Percentiles rank a stretch among this genome's conserved stretches.
These are phyloP conservation scores for Phenacoccus solenopsis DNA, from an alignment of 1,140 invertebrate genomes.

Conservation along the genomic window DNA sequence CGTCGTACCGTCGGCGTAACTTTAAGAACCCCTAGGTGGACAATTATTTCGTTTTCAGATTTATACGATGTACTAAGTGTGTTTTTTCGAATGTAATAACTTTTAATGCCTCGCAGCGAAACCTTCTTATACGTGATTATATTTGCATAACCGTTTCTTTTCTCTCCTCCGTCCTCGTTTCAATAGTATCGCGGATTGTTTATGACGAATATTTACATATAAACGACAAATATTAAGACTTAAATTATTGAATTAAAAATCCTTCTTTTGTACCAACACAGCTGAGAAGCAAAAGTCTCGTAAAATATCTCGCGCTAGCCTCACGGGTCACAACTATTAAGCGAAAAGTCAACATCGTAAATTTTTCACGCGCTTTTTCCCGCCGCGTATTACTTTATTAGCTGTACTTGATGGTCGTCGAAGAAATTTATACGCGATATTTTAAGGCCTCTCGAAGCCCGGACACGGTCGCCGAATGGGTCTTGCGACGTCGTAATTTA, in stretches of 20 bases:
- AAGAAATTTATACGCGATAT: too few species aligned
- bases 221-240: constrained; percentile 3
- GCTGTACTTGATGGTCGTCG: too few species aligned
- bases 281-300: neutral
- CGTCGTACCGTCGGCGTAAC: neutral
- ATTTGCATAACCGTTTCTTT: neutral
- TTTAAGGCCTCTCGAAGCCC: too few species aligned
- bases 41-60: neutral
- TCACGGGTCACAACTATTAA: neutral
- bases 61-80: neutral
- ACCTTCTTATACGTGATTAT: constrained; percentile 3
- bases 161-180: neutral
- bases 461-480: too few species aligned
- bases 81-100: neutral
- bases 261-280: neutral
- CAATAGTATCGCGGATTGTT: neutral
- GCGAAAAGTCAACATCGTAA: neutral
- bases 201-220: neutral
- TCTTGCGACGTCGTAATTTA: too few species aligned
- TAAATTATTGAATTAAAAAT: neutral
- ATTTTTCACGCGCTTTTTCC: neutral
- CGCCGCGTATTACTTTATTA: neutral
- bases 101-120: neutral
- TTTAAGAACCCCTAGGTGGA: constrained; percentile 1
- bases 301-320: too few species aligned